Base-by-base conservation (phyloP, 2,797 vertebrate species). In the Gymnoscopelus braueri region DNA sequence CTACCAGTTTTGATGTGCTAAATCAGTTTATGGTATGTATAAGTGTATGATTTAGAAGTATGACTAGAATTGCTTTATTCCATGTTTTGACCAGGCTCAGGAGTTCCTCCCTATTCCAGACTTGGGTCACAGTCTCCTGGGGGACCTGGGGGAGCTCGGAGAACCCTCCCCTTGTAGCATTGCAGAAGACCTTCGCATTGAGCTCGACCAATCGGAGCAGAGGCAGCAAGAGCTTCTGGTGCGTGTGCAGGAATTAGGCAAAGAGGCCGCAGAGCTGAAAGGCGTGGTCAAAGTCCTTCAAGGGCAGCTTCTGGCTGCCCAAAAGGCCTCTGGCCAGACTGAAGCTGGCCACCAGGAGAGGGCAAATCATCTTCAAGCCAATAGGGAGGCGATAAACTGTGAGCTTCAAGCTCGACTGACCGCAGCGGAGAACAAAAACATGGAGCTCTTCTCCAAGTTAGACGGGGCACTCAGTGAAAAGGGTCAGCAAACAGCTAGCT, bases 181-280 rank as follows among this genome's bases (percentile, higher is more conserved):
- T 8, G 93, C 94, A 0, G 97, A 98, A 14, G 95, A 95, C 80
- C 94, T 98, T 82, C 95, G 94, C 60, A 75, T 96, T 32, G 95
- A 97, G 75, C 95, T 98, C 4, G 96, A 98, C 86, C 96, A 95
- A 56, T 94, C 96, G 2, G 96, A 98, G 73, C 80, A 96, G 71
- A 94, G 80, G 68, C 95, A 96, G 81, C 95, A 92, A 63, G 89
- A 95, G 77, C 95, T 98, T 71, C 89, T 94, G 61, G 85, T 78
- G 5, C 84, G 57, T 50, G 89, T 94, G 52, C 74, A 81, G 8
- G 68, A 84, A 49, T 83, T 91, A 10, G 74, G 59, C 2, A 78
- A 79, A 47, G 93, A 94, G 84, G 81, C 92, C 6, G 63, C 56
- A 3, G 83, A 91, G 52, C 90, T 98, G 15, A 88, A 82, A 39